A percentile compares a stretch with the other conserved stretches of the same genome.
These are phyloP conservation scores for Hyphantria cunea DNA, from an alignment of 1,140 invertebrate genomes.

Conservation along the genomic window DNA sequence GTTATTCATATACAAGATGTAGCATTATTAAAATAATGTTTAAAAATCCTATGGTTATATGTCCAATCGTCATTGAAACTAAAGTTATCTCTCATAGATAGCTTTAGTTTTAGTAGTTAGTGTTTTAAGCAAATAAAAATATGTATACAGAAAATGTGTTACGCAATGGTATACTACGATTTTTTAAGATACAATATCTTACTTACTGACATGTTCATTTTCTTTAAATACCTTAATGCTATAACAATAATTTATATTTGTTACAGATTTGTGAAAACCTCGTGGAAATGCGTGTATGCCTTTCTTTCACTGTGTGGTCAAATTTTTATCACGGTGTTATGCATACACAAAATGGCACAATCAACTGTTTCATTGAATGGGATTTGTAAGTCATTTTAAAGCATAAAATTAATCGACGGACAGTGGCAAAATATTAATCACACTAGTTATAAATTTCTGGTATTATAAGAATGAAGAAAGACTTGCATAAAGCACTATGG, in stretches of 20 bases:
- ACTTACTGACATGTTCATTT: too few species aligned
- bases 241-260: neutral
- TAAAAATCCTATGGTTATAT: too few species aligned
- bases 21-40: too few species aligned
- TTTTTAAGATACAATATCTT: too few species aligned
- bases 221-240: neutral
- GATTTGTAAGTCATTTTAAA: conserved; percentile 49
- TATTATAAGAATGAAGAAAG: neutral
- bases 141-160: too few species aligned
- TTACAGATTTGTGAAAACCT: conserved; percentile 56
- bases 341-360: conserved; percentile 45
- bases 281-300: conserved; percentile 58
- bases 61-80: too few species aligned
- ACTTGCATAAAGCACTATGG: neutral
- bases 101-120: too few species aligned
- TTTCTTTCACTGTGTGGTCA: conserved; percentile 56
- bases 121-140: too few species aligned
- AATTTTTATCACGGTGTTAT: conserved; percentile 61
- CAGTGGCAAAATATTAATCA: neutral
- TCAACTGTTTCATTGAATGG: conserved; percentile 47
- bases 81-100: too few species aligned
- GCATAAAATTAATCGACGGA: neutral
- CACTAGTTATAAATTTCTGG: neutral
- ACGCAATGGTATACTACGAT: too few species aligned
- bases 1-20: too few species aligned